phyloP scores from a whole-genome alignment of 2,797 vertebrate genomes.

The Clarias fuscus region DNA sequence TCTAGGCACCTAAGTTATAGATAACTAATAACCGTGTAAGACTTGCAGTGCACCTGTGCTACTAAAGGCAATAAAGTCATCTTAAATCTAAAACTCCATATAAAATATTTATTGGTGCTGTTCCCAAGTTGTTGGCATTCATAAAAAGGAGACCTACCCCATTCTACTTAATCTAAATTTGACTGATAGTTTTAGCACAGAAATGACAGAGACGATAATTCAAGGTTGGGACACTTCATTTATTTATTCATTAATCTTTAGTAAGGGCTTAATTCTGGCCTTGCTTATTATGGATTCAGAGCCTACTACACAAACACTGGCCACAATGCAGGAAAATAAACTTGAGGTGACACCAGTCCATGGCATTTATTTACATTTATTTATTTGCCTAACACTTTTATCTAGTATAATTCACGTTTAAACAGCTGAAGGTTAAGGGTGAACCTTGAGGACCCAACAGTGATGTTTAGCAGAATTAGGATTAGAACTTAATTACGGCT shows the following conservation, averaged over 20 bases:
- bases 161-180: not conserved
- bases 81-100: not conserved
- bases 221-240: not conserved
- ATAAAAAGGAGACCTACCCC: not conserved
- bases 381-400: not conserved
- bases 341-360: not conserved
- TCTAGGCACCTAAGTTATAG: not conserved
- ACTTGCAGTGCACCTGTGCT: not conserved
- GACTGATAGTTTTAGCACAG: not conserved
- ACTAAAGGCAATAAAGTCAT: not conserved
- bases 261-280: not conserved
- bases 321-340: not conserved
- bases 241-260: conserved; percentile 1
- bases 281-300: not conserved
- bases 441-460: not conserved
- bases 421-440: not conserved
- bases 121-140: not conserved
- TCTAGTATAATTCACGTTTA: not conserved
- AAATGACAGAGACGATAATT: not conserved
- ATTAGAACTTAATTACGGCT: not conserved
- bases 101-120: not conserved
- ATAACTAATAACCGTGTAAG: not conserved
- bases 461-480: not conserved
- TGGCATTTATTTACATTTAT: not conserved
- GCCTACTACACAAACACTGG: not conserved